Base-by-base conservation (phyloP, 1,140 invertebrate genomes). In the Metopolophium dirhodum region DNA sequence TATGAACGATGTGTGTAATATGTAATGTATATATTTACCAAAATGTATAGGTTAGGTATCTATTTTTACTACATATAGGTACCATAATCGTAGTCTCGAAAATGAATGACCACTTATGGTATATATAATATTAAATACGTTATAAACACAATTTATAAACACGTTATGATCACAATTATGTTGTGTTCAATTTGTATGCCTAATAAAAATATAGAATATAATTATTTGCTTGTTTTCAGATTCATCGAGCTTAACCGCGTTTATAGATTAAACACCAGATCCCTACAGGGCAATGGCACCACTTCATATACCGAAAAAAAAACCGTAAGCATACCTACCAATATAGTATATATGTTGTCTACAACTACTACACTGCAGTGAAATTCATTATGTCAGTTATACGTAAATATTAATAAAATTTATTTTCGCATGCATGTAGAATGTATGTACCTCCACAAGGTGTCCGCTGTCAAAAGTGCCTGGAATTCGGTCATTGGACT, bases 401-500 rank as follows among this genome's bases (percentile, higher is more conserved):
- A n/a, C 14, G 20, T 30, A 23, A n/a, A 51, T 47, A 26, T 54
- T 93, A 35, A 35, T 23, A 20, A 41, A 57, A 51, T 37, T 35
- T 2, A 26, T 51, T 88, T 51, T 49, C 14, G 7, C 9, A 2
- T 68, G 6, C n/a, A 45, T 85, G 18, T n/a, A 93, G 88, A 23
- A 37, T 8, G 26, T 88, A 82, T 82, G 87, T 90, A 37, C 85
- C 61, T 54, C 94, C 94, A 22, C 94, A 94, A 68, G 94, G 93
- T 18, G 93, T 94, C 35, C 91, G 93, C 3, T 95, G 94, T 92
- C 94, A 94, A 88, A 95, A 94, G 90, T 94, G 94, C 77, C 86
- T 94, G 22, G 94, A 94, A 89, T 90, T 49, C 57, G 94, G 94
- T 8, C 94, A 95, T 88, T 94, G 94, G 94, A 95, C 94, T 20